These are phyloP conservation scores for Trachelipus rathkii DNA, from an alignment of 1,140 invertebrate species.

Conservation along the genomic window DNA sequence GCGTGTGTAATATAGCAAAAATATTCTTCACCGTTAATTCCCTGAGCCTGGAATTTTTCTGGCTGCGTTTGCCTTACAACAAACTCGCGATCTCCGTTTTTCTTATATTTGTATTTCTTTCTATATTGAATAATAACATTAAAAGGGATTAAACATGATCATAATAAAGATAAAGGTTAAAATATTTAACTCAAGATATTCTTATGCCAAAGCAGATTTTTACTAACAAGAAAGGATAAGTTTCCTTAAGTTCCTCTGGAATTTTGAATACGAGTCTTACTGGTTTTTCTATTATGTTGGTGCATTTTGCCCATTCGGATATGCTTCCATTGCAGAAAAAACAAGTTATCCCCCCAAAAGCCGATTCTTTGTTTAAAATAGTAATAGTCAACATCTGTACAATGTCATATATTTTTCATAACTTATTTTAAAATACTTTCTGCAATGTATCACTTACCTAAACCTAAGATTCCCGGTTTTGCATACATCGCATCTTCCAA, in stretches of 20 bases:
- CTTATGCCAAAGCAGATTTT: conserved; percentile 1
- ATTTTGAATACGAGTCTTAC: conserved; percentile 68
- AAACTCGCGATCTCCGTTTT: too few relatives aligned
- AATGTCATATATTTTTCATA: too few relatives aligned
- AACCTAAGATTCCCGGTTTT: conserved; percentile 64
- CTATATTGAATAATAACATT: conserved; percentile 22
- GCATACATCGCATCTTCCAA: conserved; percentile 75
- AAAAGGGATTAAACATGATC: too few relatives aligned
- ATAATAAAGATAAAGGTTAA: not conserved
- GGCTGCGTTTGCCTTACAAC: too few relatives aligned
- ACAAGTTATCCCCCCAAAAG: conserved; percentile 69
- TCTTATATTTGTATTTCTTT: conserved; percentile 12
- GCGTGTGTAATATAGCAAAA: too few relatives aligned
- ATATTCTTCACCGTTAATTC: too few relatives aligned
- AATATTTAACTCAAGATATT: not conserved
- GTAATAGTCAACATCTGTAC: not conserved
- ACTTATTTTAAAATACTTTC: not conserved
- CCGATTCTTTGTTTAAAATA: conserved; percentile 25
- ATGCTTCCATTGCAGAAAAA: conserved; percentile 72
- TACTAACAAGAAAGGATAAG: conserved; percentile 60
- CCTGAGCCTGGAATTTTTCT: too few relatives aligned
- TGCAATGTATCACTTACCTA: conserved; percentile 49
- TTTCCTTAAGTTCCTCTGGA: conserved; percentile 62
- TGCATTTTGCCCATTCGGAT: conserved; percentile 88
- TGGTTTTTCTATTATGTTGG: conserved; percentile 66